phyloP scores from a whole-genome alignment of 2,113 vertebrate species.

The Aptenodytes forsteri region DNA sequence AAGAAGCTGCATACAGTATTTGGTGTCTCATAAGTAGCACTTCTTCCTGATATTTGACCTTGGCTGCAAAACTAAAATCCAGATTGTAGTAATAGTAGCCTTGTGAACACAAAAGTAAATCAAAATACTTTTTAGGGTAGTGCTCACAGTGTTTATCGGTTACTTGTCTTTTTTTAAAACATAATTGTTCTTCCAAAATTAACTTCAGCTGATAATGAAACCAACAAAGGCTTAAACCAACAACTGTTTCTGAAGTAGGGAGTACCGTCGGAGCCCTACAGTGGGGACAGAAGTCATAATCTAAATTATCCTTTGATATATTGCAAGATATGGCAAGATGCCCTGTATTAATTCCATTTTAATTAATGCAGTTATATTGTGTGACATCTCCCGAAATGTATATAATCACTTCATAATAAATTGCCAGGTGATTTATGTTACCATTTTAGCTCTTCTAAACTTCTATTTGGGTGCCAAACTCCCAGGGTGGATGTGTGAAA shows the following conservation, averaged over 20 bases:
- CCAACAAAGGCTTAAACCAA: background rate
- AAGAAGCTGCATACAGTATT: background rate
- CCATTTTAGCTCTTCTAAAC: background rate
- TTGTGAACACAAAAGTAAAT: background rate
- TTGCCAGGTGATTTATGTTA: constrained; percentile 4
- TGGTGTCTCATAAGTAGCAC: background rate
- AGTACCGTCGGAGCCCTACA: background rate
- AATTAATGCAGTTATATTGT: constrained; percentile 2
- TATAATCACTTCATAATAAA: background rate
- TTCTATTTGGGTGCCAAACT: background rate
- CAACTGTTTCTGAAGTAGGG: background rate
- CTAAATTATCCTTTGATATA: constrained; percentile 6
- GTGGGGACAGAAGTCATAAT: background rate
- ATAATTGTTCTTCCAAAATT: background rate
- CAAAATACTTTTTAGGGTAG: background rate
- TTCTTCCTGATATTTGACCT: background rate
- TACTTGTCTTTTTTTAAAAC: background rate
- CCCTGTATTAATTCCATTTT: background rate
- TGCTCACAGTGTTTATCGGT: background rate
- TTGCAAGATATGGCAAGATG: constrained; percentile 3
- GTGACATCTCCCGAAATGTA: constrained; percentile 9
- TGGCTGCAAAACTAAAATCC: background rate
- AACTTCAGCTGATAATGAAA: background rate
- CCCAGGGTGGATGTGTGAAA: background rate
- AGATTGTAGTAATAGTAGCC: background rate